These are phyloP conservation scores for Anoncus sp. DNA, from an alignment of 2,888 invertebrate species.

Conservation along the genomic window DNA sequence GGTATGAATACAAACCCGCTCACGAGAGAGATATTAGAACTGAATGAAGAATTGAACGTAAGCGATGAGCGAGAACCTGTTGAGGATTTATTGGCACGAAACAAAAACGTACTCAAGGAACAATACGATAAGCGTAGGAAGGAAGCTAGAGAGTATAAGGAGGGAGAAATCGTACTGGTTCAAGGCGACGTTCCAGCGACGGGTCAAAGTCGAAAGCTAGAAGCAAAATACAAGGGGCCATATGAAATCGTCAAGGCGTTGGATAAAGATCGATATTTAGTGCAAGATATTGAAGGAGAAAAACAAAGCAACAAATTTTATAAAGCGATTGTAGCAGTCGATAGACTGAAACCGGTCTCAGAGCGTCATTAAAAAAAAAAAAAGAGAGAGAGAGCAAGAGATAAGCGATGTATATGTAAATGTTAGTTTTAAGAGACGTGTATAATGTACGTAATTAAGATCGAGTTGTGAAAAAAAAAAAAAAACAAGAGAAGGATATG, in stretches of 20 bases:
- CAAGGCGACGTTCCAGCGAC: conserved; percentile 45
- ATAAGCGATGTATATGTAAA: too few relatives aligned
- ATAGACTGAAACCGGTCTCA: background rate
- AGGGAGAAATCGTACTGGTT: conserved; percentile 44
- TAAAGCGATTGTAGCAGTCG: background rate
- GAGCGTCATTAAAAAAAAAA: background rate
- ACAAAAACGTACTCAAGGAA: background rate
- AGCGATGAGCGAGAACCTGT: conserved; percentile 45
- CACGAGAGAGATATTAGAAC: conserved; percentile 22
- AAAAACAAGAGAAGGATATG: too few relatives aligned
- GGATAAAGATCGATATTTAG: conserved; percentile 52
- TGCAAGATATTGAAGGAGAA: conserved; percentile 59
- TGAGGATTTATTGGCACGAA: conserved; percentile 22
- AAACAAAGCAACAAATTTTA: conserved; percentile 32
- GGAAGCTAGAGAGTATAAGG: conserved; percentile 19
- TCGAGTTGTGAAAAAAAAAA: too few relatives aligned
- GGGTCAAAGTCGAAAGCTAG: conserved; percentile 52
- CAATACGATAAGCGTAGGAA: conserved; percentile 44
- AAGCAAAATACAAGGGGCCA: conserved; percentile 48
- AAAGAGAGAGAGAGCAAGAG: too few relatives aligned
- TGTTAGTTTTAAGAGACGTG: too few relatives aligned
- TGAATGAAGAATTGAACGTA: conserved; percentile 49
- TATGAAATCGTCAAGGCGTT: conserved; percentile 56
- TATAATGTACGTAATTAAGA: too few relatives aligned
- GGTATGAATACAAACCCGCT: conserved; percentile 26